A percentile compares a stretch with the other conserved stretches of the same genome.
Conservation (phyloP, 2,797 vertebrate genomes). For the Chaenodraco wilsoni region DNA sequence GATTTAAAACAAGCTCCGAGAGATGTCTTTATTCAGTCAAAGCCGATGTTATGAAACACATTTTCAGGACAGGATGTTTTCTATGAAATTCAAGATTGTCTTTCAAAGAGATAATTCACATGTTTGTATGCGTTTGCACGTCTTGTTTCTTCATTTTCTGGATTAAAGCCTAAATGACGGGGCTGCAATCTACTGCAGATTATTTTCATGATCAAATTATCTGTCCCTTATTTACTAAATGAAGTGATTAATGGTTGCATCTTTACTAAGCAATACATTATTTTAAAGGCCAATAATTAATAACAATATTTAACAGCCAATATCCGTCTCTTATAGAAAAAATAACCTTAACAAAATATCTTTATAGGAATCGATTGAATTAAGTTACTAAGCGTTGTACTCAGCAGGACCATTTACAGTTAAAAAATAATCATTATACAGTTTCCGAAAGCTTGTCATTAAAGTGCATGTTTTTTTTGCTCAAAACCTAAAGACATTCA, state of each 20-base stretch:
- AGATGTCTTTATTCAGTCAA: conserved; percentile 10
- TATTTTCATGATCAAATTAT: no score
- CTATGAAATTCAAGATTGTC: conserved; percentile 16
- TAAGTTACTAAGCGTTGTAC: background rate
- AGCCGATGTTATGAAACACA: conserved; percentile 1
- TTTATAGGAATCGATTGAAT: background rate
- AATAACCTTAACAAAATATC: background rate
- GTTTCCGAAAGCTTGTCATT: conserved; percentile 4
- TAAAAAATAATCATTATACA: background rate
- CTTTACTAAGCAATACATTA: background rate
- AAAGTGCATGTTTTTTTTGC: background rate
- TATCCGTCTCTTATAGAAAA: background rate
- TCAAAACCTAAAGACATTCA: background rate
- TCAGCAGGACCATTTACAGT: background rate
- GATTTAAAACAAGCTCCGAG: conserved; percentile 1
- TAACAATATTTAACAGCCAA: background rate
- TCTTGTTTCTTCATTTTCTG: background rate
- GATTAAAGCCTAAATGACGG: background rate
- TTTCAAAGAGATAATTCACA: background rate
- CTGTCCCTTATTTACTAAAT: no score
- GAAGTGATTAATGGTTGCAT: no score
- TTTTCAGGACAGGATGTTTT: conserved; percentile 9
- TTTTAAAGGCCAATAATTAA: background rate
- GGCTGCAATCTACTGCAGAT: no score
- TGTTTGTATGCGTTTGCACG: background rate